Evolutionary conservation across 2,888 invertebrate species (phyloP), one percentile per base, ranked within the genome.

Genomic region (Eurois occulta): DNA sequence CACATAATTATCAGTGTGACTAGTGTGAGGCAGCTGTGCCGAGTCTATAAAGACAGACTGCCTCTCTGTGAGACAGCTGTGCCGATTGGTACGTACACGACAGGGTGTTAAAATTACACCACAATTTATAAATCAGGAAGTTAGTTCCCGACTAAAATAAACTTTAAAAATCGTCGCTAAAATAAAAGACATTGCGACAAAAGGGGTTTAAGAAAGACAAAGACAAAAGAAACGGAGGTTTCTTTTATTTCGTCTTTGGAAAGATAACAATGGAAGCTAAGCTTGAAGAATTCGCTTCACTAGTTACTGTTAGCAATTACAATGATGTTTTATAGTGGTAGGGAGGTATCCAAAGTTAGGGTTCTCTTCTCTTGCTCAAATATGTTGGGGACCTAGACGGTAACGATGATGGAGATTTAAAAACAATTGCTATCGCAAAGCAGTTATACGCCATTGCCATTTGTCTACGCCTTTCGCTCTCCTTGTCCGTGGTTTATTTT

Each of bases 231-330:
- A 43, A 84, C 35, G 13, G 69, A 24, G 21, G 43, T 80, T 70
- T 84, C 80, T 60, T 80, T 85, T 80, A 65, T 80, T 85, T 85
- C n/a, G 58, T 62, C 70, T 68, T 72, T 73, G 6, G 5, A 48
- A 52, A 80, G 73, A 81, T 72, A 81, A 80, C 73, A 81, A 81
- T 69, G 73, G 38, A 43, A 35, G 24, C 41, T 38, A 52, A 79
- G 81, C 73, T 80, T 11, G 35, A 72, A 69, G 64, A 85, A 60
- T 81, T 69, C 66, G 81, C 69, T 85, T 85, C 58, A 85, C 48
- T 85, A 80, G 80, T 46, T n/a, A n/a, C n/a, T n/a, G n/a, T n/a
- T 65, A 41, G 46, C 18, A 48, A 77, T 58, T 43, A 46, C 58
- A 16, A 60, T 43, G 16, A 13, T 72, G 32, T 58, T 67, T 67